Evolutionary conservation across 2,797 vertebrate genomes (phyloP), one percentile per base, ranked within the genome.

Genomic region (Pangasius macronema): DNA sequence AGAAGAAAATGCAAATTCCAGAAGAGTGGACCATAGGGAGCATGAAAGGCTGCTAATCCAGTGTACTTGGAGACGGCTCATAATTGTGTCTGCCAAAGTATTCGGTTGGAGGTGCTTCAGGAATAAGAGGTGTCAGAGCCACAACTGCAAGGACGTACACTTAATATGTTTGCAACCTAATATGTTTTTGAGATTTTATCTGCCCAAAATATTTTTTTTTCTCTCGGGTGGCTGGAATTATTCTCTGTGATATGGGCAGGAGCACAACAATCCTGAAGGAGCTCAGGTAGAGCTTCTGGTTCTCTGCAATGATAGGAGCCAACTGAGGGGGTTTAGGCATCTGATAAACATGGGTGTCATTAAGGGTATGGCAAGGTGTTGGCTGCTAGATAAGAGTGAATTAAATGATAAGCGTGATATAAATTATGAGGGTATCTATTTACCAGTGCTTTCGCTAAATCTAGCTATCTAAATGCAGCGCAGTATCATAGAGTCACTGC

Each of bases 311-410:
- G 36, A 42, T 80, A 59, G 18, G 20, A 59, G 20, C 39, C 53
- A 61, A 39, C 2, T n/a, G 1, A 46, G n/a, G 55, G 57, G 72
- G 39, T 63, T 76, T 53, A 22, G 72, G 70, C 7, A 76, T 85
- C 84, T 85, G 84, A 85, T 77, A 49, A 85, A 39, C 27, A 51
- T 76, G 36, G 77, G 55, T 82, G 59, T 63, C 10, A 82, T 82
- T 46, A 63, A 46, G 39, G 59, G 24, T n/a, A 65, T 30, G 39
- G 80, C 22, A 49, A 82, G 81, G 81, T 67, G 59, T 49, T 65
- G 42, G 42, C 27, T 49, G 59, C 20, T 65, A 65, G 39, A 65
- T 82, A 49, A 65, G 81, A 61, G 24, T 81, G 11, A 79, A 11
- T 30, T 55, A 79, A 79, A 55, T 36, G 51, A 39, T 22, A 55